Evolutionary conservation across 1,140 invertebrate genomes (phyloP), one percentile per base, ranked within the genome.

Genomic region (Idris sp.): DNA sequence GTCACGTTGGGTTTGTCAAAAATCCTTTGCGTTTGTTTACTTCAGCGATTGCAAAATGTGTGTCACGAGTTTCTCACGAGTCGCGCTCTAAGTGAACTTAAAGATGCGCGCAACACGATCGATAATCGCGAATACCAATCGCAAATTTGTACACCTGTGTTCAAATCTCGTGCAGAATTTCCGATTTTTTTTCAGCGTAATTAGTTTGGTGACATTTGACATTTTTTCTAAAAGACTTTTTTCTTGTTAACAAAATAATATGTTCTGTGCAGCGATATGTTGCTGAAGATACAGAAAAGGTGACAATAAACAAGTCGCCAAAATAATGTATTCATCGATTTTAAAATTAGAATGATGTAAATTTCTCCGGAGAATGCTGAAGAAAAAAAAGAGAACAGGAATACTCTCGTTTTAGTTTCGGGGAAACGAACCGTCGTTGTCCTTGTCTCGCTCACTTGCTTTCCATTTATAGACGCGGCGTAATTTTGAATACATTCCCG

Each of bases 51-150:
- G 26, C n/a, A 59, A 65, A 65, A 74, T 65, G 61, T 65, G 53
- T 74, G 61, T 74, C 61, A 67, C 61, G 54, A 54, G 71, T 74
- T 74, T 74, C 71, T 59, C 61, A 74, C 71, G 68, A 73, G 54
- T 11, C 54, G 67, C 68, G 41, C 48, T 51, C 65, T 48, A 38
- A 58, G 65, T 33, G 64, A 61, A 58, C 51, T 41, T 49, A 41
- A 48, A 56, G 46, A 38, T 31, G 41, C 14, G 44, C n/a, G 11
- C 4, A 22, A 22, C 28, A 44, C 48, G 18, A 65, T 65, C 58
- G 44, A 61, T 61, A 36, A 59, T 36, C 41, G 19, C n/a, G 6
- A 4, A 10, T 36, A 9, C n/a, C 43, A 35, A 61, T 48, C 43
- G 30, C 19, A 0, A 36, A 28, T 59, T 59, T 14, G 38, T 44